A percentile compares a stretch with the other conserved stretches of the same genome.
Evolutionary conservation across 2,888 invertebrate species (phyloP).

Genomic region (Tenthredo mesomela): DNA sequence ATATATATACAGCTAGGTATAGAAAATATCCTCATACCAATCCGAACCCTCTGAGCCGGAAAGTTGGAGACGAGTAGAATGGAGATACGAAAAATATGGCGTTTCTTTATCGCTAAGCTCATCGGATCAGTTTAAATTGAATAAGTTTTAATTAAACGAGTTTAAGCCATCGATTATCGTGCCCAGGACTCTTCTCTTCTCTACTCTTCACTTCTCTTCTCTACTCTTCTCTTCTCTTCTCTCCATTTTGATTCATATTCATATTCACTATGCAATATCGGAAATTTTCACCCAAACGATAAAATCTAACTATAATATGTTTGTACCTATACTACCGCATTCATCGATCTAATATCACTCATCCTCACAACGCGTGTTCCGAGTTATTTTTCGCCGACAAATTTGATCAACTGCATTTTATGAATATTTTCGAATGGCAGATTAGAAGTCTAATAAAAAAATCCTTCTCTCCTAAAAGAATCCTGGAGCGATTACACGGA

Average conservation of each 20-base stretch:
- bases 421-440: constrained; percentile 10
- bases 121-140: constrained; percentile 50
- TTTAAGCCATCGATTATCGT: constrained; percentile 21
- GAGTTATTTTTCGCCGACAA: background rate
- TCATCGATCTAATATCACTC: background rate
- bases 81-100: constrained; percentile 40
- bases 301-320: background rate
- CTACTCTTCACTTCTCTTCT: background rate
- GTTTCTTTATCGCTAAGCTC: constrained; percentile 47
- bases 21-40: background rate
- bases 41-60: constrained; percentile 6
- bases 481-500: constrained; percentile 28
- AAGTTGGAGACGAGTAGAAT: constrained; percentile 15
- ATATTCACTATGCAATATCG: constrained; percentile 9
- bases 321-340: background rate
- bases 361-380: background rate
- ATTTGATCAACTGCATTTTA: background rate
- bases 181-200: background rate
- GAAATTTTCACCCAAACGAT: background rate
- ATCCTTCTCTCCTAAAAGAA: background rate
- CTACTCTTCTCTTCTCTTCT: too few relatives aligned
- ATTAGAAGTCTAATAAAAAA: constrained; percentile 1
- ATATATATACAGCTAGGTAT: background rate
- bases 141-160: constrained; percentile 48
- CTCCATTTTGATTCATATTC: constrained; percentile 15